These are phyloP conservation scores for Cheilosia vulpina DNA, from an alignment of 2,888 invertebrate species.

Conservation along the genomic window DNA sequence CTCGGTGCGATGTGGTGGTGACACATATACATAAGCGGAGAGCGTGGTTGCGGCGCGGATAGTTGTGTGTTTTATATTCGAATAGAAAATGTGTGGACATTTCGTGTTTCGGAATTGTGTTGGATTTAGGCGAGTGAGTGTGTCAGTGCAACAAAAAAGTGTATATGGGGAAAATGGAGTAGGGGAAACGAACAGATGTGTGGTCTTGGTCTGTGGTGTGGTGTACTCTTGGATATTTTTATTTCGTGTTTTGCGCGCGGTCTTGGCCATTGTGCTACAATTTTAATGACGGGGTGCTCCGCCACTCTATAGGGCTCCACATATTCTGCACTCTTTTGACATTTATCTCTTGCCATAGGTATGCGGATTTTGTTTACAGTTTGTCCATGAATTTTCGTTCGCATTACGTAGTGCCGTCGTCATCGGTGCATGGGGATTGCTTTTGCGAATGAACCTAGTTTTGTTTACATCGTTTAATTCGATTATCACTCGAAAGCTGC, in stretches of 20 bases:
- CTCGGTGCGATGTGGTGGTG: conserved; percentile 40
- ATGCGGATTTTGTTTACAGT: conserved; percentile 34
- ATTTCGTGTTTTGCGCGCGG: conserved; percentile 32
- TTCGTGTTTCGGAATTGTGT: conserved; percentile 26
- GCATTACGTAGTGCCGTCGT: not conserved
- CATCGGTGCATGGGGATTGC: conserved; percentile 12
- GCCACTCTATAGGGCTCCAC: conserved; percentile 44
- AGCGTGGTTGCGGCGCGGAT: conserved; percentile 63
- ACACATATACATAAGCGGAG: conserved; percentile 51
- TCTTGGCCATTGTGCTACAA: conserved; percentile 34
- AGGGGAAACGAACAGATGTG: conserved; percentile 61
- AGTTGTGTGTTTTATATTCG: conserved; percentile 30
- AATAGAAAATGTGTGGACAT: conserved; percentile 51
- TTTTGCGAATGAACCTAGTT: conserved; percentile 26
- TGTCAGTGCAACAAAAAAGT: conserved; percentile 50
- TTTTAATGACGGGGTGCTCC: conserved; percentile 40
- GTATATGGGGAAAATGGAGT: conserved; percentile 9
- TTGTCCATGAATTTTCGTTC: conserved; percentile 4
- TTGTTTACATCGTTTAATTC: conserved; percentile 55
- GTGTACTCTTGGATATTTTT: conserved; percentile 46
- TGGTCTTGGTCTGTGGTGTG: not conserved
- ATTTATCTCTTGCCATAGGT: conserved; percentile 40
- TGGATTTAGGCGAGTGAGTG: conserved; percentile 19
- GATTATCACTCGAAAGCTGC: not conserved
- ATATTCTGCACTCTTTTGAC: conserved; percentile 29